Evolutionary conservation across 2,113 vertebrate genomes (phyloP).

Genomic region (Ptyas mucosa): DNA sequence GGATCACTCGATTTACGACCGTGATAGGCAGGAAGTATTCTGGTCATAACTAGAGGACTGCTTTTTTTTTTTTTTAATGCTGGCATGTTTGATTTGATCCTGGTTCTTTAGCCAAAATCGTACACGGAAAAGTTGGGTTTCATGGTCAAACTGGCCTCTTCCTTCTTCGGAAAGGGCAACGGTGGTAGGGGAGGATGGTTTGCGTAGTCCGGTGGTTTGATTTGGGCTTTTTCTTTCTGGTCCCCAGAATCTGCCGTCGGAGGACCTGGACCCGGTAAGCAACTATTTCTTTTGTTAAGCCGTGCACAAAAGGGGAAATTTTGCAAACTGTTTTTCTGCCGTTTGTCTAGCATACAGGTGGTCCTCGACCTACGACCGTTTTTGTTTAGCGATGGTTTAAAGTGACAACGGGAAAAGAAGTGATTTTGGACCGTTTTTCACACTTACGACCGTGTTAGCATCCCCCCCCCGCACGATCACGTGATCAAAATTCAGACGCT

Average conservation of each 20-base stretch:
- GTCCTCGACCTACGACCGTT: background rate
- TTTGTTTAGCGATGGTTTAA: background rate
- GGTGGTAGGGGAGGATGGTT: background rate
- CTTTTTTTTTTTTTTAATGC: no score
- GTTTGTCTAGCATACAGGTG: no score
- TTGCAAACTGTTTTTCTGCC: background rate
- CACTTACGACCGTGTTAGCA: accelerated
- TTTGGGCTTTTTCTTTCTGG: background rate
- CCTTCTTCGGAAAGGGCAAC: background rate
- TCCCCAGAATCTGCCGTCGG: background rate
- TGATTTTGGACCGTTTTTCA: no score
- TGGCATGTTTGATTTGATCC: background rate
- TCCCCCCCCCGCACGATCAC: no score
- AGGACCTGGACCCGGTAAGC: background rate
- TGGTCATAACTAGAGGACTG: background rate
- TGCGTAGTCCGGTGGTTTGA: background rate
- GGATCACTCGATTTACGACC: background rate
- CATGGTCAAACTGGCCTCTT: background rate
- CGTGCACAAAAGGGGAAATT: no score
- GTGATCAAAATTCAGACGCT: background rate
- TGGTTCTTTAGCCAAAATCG: background rate
- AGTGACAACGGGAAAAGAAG: background rate
- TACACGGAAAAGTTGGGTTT: no score
- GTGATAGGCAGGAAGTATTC: background rate
- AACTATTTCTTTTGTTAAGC: no score